These are phyloP conservation scores for Leuciscus idus DNA, from an alignment of 2,113 vertebrate genomes.

Conservation along the genomic window DNA sequence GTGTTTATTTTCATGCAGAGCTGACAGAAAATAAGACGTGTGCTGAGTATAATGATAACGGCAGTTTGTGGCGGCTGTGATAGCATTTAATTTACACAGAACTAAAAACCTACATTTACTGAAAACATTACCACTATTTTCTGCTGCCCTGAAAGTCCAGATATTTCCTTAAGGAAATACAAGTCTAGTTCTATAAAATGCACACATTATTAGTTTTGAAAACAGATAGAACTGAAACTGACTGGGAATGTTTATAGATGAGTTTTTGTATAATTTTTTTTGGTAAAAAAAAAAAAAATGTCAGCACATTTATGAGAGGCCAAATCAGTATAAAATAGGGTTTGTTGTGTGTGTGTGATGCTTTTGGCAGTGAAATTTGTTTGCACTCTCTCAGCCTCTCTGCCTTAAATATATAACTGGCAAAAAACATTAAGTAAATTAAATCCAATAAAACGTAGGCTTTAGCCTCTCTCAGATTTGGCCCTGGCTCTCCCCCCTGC, in stretches of 20 bases:
- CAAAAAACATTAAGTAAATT: slow-evolving; percentile 23
- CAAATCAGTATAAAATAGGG: background rate
- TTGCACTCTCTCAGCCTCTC: background rate
- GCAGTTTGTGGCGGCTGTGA: too few relatives aligned
- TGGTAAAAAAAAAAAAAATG: too few relatives aligned
- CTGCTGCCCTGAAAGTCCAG: too few relatives aligned
- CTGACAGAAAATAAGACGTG: too few relatives aligned
- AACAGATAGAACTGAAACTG: background rate
- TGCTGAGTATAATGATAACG: too few relatives aligned
- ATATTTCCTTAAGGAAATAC: too few relatives aligned
- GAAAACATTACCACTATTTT: too few relatives aligned
- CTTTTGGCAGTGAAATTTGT: slow-evolving; percentile 6
- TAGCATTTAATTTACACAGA: too few relatives aligned
- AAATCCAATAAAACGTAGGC: slow-evolving; percentile 29
- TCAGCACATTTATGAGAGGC: background rate
- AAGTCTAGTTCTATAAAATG: background rate
- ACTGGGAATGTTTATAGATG: background rate
- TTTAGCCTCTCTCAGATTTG: slow-evolving; percentile 27
- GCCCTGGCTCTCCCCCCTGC: background rate
- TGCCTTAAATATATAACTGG: slow-evolving; percentile 8
- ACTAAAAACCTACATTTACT: too few relatives aligned
- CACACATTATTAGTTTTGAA: background rate
- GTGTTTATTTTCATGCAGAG: too few relatives aligned
- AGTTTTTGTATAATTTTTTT: background rate
- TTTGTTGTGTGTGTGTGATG: background rate